Percentiles rank a stretch among this genome's conserved stretches.
Conservation (phyloP, 2,888 invertebrate species). For the Drosophila neutralis region DNA sequence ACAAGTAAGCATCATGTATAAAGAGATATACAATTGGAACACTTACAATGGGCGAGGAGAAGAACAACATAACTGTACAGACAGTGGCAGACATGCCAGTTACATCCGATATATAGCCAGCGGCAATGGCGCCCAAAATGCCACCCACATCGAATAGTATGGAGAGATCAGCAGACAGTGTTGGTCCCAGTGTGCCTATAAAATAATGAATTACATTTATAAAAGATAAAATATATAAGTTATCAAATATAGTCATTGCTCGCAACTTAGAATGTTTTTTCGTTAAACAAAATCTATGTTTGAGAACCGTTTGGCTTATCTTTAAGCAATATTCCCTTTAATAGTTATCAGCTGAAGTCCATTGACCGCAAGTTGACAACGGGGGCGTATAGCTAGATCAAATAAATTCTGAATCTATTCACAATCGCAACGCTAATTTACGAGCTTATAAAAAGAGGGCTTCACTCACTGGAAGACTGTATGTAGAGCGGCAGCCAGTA, state of each 20-base stretch:
- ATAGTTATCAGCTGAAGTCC: not conserved
- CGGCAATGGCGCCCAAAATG: slow-evolving; percentile 93
- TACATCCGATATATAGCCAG: slow-evolving; percentile 94
- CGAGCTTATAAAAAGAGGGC: not conserved
- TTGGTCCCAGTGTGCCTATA: slow-evolving; percentile 89
- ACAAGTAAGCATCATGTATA: not conserved
- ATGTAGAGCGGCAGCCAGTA: slow-evolving; percentile 98
- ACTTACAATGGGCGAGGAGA: slow-evolving; percentile 92
- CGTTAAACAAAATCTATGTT: not conserved
- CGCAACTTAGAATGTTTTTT: not conserved
- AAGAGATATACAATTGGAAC: not conserved
- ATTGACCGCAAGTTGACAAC: not conserved
- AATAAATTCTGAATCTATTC: not conserved
- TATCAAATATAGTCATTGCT: not conserved
- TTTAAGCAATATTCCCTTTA: not conserved
- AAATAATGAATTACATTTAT: slow-evolving; percentile 30
- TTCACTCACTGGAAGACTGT: slow-evolving; percentile 90
- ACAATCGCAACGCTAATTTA: not conserved
- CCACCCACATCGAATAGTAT: slow-evolving; percentile 96
- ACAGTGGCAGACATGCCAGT: slow-evolving; percentile 94
- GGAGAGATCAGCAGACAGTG: slow-evolving; percentile 91
- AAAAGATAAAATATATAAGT: not conserved
- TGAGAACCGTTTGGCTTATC: not conserved
- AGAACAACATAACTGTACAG: slow-evolving; percentile 91
- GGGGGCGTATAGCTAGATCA: not conserved